These are phyloP conservation scores for Trochalopteron elliotii DNA, from an alignment of 2,113 vertebrate species.

Conservation along the genomic window DNA sequence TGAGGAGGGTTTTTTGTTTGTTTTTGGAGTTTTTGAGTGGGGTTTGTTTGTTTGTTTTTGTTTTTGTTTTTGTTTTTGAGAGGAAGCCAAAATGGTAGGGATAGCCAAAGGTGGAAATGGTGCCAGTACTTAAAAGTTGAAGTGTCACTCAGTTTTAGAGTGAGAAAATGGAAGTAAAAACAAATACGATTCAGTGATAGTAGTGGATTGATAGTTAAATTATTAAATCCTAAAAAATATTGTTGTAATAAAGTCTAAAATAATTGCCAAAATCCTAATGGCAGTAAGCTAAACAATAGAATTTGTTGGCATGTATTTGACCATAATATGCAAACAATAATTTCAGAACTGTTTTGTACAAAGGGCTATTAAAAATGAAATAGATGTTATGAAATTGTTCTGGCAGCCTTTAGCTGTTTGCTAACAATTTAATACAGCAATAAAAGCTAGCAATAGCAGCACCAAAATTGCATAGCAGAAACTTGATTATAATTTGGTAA, in stretches of 20 bases:
- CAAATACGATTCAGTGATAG: neutral
- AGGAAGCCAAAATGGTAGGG: neutral
- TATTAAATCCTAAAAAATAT: neutral
- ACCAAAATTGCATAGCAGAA: slow-evolving; percentile 50
- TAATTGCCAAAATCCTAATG: neutral
- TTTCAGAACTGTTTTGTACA: slow-evolving; percentile 8
- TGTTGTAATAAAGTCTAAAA: slow-evolving; percentile 18
- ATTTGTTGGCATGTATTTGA: slow-evolving; percentile 24
- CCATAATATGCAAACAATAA: slow-evolving; percentile 13
- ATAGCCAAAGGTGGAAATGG: neutral
- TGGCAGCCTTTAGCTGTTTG: slow-evolving; percentile 49
- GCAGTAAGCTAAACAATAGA: neutral
- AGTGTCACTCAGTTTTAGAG: neutral
- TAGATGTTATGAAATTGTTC: slow-evolving; percentile 26
- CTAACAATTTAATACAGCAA: slow-evolving; percentile 30
- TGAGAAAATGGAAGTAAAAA: neutral
- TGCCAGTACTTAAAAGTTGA: neutral
- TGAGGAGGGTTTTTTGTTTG: neutral
- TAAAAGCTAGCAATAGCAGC: slow-evolving; percentile 36
- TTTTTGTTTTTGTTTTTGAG: neutral
- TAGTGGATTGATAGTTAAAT: neutral
- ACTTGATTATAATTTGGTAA: slow-evolving; percentile 52
- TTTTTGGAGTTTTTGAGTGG: neutral
- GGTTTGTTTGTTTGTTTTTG: neutral
- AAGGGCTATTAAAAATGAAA: slow-evolving; percentile 48